phyloP scores from a whole-genome alignment of 2,113 vertebrate genomes.

The Antennarius striatus region DNA sequence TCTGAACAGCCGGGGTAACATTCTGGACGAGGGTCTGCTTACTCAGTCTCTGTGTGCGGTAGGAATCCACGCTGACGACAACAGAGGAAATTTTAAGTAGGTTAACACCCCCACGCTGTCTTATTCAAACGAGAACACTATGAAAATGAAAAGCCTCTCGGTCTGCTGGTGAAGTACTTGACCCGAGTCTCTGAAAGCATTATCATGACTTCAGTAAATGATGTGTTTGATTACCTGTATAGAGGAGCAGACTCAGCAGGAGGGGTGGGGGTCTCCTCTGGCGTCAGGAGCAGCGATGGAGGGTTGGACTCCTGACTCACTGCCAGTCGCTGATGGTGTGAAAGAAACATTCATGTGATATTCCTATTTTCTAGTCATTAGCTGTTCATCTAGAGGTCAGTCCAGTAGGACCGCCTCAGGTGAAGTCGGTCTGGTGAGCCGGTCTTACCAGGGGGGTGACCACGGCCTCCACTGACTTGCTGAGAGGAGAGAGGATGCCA shows the following conservation, averaged over 20 bases:
- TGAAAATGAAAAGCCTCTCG: neutral
- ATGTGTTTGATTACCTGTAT: slow-evolving; percentile 71
- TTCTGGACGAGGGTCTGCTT: slow-evolving; percentile 42
- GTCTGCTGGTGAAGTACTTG: neutral
- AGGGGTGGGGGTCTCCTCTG: slow-evolving; percentile 30
- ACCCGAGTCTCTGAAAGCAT: neutral
- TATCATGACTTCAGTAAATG: neutral
- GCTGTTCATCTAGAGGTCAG: neutral
- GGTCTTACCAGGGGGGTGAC: slow-evolving; percentile 79
- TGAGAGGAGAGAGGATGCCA: slow-evolving; percentile 80
- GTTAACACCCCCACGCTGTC: too few relatives aligned
- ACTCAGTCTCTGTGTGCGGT: slow-evolving; percentile 74
- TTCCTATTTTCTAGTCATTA: neutral
- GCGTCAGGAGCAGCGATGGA: slow-evolving; percentile 40
- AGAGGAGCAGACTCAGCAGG: slow-evolving; percentile 62
- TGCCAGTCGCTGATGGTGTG: slow-evolving; percentile 57
- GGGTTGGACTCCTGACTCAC: slow-evolving; percentile 41
- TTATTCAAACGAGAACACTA: too few relatives aligned
- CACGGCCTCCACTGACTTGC: slow-evolving; percentile 79
- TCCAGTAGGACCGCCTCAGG: too few relatives aligned
- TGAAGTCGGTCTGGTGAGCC: neutral
- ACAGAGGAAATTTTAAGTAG: neutral
- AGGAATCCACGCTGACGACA: slow-evolving; percentile 75
- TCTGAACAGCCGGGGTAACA: slow-evolving; percentile 50
- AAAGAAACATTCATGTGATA: neutral